These are phyloP conservation scores for Pollenia angustigena DNA, from an alignment of 2,888 invertebrate genomes.

Conservation along the genomic window DNA sequence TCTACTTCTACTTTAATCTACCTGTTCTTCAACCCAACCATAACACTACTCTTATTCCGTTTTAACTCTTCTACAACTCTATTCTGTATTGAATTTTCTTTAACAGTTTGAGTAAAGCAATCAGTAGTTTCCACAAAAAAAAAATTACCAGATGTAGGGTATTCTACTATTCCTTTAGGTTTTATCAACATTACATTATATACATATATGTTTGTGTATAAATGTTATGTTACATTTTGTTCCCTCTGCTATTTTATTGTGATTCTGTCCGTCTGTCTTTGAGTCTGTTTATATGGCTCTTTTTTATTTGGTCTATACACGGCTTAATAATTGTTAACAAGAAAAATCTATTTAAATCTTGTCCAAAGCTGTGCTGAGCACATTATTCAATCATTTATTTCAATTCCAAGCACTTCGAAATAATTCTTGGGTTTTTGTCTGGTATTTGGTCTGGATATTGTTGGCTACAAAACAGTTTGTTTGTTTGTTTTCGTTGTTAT, in stretches of 20 bases:
- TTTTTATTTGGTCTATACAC: constrained; percentile 44
- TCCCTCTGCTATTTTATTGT: constrained; percentile 23
- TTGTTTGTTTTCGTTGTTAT: constrained; percentile 55
- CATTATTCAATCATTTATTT: constrained; percentile 65
- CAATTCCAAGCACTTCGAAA: constrained; percentile 20
- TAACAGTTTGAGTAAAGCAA: too few relatives aligned
- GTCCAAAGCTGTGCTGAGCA: constrained; percentile 49
- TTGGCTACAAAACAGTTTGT: constrained; percentile 2
- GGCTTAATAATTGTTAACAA: constrained; percentile 82
- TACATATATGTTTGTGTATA: constrained; percentile 39
- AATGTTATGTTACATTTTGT: constrained; percentile 56
- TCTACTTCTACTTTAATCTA: too few relatives aligned
- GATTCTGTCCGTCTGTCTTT: neutral
- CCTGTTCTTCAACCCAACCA: too few relatives aligned
- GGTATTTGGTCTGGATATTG: neutral
- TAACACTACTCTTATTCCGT: too few relatives aligned
- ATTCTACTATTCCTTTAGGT: constrained; percentile 5
- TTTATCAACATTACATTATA: constrained; percentile 33
- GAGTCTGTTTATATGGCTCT: neutral
- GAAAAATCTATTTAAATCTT: constrained; percentile 79
- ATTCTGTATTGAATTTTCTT: neutral
- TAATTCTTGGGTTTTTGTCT: constrained; percentile 36
- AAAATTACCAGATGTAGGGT: neutral
- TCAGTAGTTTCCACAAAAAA: neutral
- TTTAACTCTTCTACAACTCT: too few relatives aligned